Conservation (phyloP, 2,113 vertebrate genomes). For the Amblyornis subalaris region DNA sequence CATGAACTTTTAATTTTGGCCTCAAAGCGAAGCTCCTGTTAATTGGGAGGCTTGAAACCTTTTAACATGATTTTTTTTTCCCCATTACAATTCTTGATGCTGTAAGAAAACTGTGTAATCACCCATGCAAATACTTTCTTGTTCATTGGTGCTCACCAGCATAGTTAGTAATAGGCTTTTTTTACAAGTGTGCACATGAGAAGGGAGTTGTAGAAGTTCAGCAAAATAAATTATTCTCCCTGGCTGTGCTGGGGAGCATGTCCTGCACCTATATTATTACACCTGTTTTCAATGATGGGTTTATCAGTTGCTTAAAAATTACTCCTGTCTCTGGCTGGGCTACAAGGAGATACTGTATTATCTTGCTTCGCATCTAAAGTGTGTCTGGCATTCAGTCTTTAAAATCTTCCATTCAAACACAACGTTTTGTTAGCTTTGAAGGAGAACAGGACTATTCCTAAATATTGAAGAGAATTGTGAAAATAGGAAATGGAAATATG, state of each 20-base stretch:
- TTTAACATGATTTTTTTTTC: accelerated
- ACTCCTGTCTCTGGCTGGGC: background rate
- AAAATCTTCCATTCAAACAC: background rate
- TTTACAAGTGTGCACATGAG: background rate
- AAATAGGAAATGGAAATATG: background rate
- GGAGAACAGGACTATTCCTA: background rate
- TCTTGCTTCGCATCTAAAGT: background rate
- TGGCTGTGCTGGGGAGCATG: background rate
- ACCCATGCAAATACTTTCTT: background rate
- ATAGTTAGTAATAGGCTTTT: background rate
- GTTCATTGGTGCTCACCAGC: background rate
- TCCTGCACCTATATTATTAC: background rate
- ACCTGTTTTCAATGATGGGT: conserved; percentile 44
- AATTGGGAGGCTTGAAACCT: background rate
- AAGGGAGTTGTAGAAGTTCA: background rate
- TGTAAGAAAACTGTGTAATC: background rate
- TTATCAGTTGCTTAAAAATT: conserved; percentile 40
- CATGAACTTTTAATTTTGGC: background rate
- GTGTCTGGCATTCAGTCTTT: background rate
- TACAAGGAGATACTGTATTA: background rate
- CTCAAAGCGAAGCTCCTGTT: background rate
- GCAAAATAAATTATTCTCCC: background rate
- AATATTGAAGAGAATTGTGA: background rate
- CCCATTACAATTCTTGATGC: background rate
- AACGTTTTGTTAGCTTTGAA: background rate